Percentiles rank a stretch among this genome's conserved stretches.
Conservation (phyloP, 2,113 vertebrate genomes). For the Hucho hucho region DNA sequence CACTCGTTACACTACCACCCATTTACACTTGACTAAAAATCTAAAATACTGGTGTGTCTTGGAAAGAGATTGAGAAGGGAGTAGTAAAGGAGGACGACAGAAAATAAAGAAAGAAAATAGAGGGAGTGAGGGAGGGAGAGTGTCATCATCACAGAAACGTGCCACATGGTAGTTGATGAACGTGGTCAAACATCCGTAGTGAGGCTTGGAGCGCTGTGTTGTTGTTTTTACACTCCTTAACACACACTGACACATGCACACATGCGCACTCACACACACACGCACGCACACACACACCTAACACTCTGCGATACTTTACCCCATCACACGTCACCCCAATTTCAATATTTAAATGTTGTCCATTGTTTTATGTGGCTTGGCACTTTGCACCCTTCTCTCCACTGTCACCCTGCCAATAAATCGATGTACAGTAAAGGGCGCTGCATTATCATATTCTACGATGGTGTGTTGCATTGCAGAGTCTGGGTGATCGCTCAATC, state of each 20-base stretch:
- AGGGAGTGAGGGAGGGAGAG: no score
- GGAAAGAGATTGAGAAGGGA: neutral
- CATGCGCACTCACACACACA: slow-evolving; percentile 17
- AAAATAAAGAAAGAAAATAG: neutral
- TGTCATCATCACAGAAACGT: no score
- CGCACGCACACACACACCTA: neutral
- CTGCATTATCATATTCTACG: slow-evolving; percentile 49
- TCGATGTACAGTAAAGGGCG: slow-evolving; percentile 56
- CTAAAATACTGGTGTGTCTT: neutral
- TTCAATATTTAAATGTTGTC: slow-evolving; percentile 71
- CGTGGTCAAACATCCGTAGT: slow-evolving; percentile 56
- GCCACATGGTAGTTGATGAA: slow-evolving; percentile 37
- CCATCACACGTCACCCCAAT: slow-evolving; percentile 19
- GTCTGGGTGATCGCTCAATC: neutral
- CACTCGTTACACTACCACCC: no score
- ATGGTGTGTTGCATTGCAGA: slow-evolving; percentile 27
- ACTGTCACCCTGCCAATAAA: slow-evolving; percentile 65
- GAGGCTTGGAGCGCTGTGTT: slow-evolving; percentile 8
- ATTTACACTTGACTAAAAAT: neutral
- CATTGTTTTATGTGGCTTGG: slow-evolving; percentile 71
- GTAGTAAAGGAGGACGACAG: neutral
- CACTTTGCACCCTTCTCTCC: slow-evolving; percentile 45
- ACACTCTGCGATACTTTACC: neutral
- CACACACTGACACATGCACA: slow-evolving; percentile 17
- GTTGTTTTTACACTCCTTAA: neutral